Evolutionary conservation across 2,888 invertebrate genomes (phyloP).

Genomic region (Ischnus inquisitorius): DNA sequence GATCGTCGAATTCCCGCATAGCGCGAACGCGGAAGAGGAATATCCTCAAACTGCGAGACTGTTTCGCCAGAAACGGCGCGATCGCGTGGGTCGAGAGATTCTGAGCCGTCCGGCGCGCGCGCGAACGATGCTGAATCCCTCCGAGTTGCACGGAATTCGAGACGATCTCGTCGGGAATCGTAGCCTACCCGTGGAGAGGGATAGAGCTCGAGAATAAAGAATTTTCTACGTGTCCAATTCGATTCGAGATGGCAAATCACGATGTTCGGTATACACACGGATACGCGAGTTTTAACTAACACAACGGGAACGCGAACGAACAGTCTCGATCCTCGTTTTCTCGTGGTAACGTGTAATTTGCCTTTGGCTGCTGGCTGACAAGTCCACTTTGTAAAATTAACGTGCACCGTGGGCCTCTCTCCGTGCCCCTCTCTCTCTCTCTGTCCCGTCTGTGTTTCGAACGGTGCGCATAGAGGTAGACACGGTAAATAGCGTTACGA

Average conservation of each 20-base stretch:
- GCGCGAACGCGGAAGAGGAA: constrained; percentile 34
- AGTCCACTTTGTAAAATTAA: constrained; percentile 65
- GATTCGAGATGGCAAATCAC: constrained; percentile 55
- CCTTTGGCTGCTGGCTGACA: constrained; percentile 63
- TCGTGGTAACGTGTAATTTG: constrained; percentile 64
- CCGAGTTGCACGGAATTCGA: constrained; percentile 21
- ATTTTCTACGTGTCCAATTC: constrained; percentile 54
- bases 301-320: constrained; percentile 41
- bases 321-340: constrained; percentile 46
- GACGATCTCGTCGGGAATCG: constrained; percentile 32
- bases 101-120: constrained; percentile 3
- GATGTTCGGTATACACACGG: constrained; percentile 6
- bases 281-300: constrained; percentile 24
- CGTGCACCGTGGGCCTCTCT: constrained; percentile 52
- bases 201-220: constrained; percentile 22
- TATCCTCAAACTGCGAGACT: constrained; percentile 5
- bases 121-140: constrained; percentile 3
- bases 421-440: constrained; percentile 1
- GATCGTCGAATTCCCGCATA: constrained; percentile 7
- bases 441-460: constrained; percentile 36
- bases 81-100: constrained; percentile 44
- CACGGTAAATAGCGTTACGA: background rate
- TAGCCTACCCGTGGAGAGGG: background rate
- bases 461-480: background rate
- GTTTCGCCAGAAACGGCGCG: constrained; percentile 16